Evolutionary conservation across 2,888 invertebrate species (phyloP).

Genomic region (Polia nebulosa): DNA sequence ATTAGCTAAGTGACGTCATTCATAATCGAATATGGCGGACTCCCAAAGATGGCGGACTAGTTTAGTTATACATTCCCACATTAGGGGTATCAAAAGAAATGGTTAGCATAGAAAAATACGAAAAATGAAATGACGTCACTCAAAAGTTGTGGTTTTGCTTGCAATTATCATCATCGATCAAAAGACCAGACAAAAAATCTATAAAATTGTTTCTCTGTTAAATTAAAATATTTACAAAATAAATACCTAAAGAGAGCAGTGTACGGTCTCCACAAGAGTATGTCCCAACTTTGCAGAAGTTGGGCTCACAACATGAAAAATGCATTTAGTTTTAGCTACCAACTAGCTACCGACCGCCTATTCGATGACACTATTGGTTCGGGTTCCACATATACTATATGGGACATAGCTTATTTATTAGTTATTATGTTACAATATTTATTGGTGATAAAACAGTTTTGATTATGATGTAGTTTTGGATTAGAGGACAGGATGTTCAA

Average conservation of each 20-base stretch:
- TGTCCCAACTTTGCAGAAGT: constrained; percentile 78
- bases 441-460: not conserved
- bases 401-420: constrained; percentile 13
- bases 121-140: too few relatives aligned
- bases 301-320: constrained; percentile 87
- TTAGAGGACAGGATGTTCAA: not conserved
- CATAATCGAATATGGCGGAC: too few relatives aligned
- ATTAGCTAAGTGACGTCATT: too few relatives aligned
- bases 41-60: too few relatives aligned
- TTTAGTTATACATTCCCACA: too few relatives aligned
- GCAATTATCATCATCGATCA: too few relatives aligned
- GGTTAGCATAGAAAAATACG: too few relatives aligned
- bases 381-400: constrained; percentile 30
- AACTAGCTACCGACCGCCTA: constrained; percentile 64
- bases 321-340: constrained; percentile 84
- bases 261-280: constrained; percentile 68
- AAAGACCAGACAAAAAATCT: too few relatives aligned
- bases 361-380: constrained; percentile 57
- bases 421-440: not conserved
- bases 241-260: constrained; percentile 59
- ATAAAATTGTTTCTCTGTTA: too few relatives aligned
- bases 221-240: constrained; percentile 10
- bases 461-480: too few relatives aligned
- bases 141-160: too few relatives aligned
- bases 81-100: too few relatives aligned